Base-by-base conservation (phyloP, 2,888 invertebrate species). In the Alsophila aescularia region DNA sequence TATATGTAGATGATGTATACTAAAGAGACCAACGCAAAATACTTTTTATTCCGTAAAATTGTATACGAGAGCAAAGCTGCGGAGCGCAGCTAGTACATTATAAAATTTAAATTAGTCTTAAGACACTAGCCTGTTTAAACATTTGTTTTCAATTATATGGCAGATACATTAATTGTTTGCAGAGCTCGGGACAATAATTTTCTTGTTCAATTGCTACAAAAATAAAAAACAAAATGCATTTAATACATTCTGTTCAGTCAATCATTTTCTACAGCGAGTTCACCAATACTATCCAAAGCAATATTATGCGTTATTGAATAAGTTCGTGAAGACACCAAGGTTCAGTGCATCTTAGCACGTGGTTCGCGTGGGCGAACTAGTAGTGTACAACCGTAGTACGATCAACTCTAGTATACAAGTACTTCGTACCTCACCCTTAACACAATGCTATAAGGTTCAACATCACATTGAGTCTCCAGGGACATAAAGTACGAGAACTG, bases 341-440 rank as follows among this genome's bases (percentile, higher is more conserved):
- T 66, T 70, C 68, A 65, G 67, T 73, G 73, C 72, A 76, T 73
- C 72, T 64, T 62, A 78, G 79, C 81, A 79, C 79, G 82, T 81
- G 79, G 63, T 27, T 31, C 29, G 81, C 82, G 88, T 88, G 82
- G 88, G 88, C 75, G 87, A 79, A 85, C 87, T 60, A 77, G 86
- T 78, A 75, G 67, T 68, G 29, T 56, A 56, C 50, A 34, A 29
- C 41, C 59, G 52, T 61, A 60, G 61, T 66, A 61, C 57, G 53
- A 61, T 57, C 56, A 62, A 60, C 64, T 57, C 42, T 45, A 9
- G 12, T 21, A 29, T 24, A 27, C 31, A 44, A 36, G 21, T 31
- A 15, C 14, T 14, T 14, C 5, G 32, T 35, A 35, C 9, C 27
- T 29, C 29, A 15, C 12, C 52, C 55, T 51, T 61, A 43, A 37